Base-by-base conservation (phyloP, 2,888 invertebrate genomes). In the Dendrolimus houi region DNA sequence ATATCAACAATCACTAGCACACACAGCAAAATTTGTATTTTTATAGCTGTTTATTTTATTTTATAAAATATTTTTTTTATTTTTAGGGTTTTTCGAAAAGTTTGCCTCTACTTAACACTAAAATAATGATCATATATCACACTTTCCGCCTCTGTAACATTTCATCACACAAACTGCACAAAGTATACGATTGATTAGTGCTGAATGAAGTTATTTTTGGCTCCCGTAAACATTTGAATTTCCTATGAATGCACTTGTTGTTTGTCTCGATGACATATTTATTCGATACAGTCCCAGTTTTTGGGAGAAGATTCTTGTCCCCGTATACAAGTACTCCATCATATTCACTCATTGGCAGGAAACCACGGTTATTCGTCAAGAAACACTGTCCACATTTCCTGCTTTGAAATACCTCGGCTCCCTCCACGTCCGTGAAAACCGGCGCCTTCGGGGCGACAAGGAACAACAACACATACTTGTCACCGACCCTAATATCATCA, bases 301-400 rank as follows among this genome's bases (percentile, higher is more conserved):
- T 62, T 0, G 71, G 58, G 12, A 71, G 68, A 1, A 70, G 52
- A 41, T 57, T 67, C 10, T 60, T 59, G 3, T 72, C 68, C 2
- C 74, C 77, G 41, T 67, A 58, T 1, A 76, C 63, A 0, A 85
- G 60, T 0, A 85, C 62, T 0, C 84, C 85, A 54, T 85, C 84
- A 61, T 74, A 85, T 59, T 80, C 79, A 56, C 69, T 68, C 60
- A 77, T 62, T 9, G 84, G 83, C 9, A 83, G 59, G 57, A 85
- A 80, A 0, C 81, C 84, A 56, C 63, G 74, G 62, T 85, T 83
- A 59, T 83, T 83, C 0, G 85, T 84, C 42, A 85, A 62, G 62
- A 79, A 81, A 59, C 85, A 85, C 2, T 55, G 60, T 0, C 77
- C 80, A 62, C 85, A 84, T 9, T 64, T 63, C 3, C 74, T 59